phyloP scores from a whole-genome alignment of 2,113 vertebrate genomes.

The Atrichornis clamosus region DNA sequence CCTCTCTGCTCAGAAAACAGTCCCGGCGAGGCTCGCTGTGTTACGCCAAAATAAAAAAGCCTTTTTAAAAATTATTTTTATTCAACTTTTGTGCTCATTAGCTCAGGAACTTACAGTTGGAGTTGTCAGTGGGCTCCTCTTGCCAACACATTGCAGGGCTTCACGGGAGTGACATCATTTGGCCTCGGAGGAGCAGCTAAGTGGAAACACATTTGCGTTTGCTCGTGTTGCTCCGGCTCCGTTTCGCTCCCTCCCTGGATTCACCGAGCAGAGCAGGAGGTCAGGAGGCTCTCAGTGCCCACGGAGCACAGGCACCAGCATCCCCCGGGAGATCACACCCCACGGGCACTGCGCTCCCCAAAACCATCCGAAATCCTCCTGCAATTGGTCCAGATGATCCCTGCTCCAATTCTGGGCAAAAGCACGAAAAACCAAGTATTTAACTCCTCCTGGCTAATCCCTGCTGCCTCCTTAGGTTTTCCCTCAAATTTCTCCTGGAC shows the following conservation, averaged over 20 bases:
- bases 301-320: fast-evolving
- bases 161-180: slow-evolving; percentile 60
- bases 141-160: slow-evolving; percentile 48
- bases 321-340: fast-evolving
- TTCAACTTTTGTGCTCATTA: slow-evolving; percentile 32
- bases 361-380: neutral
- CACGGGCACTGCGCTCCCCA: fast-evolving
- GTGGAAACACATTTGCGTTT: slow-evolving; percentile 55
- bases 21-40: neutral
- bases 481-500: neutral
- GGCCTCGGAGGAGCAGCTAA: slow-evolving; percentile 38
- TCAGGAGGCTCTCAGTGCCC: neutral
- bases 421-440: fast-evolving
- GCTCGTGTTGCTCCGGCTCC: neutral
- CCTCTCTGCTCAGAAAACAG: neutral
- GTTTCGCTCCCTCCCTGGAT: neutral
- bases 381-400: fast-evolving
- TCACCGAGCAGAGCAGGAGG: neutral
- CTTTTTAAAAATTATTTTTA: neutral
- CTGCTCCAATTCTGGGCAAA: neutral
- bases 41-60: neutral
- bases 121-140: slow-evolving; percentile 22
- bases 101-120: slow-evolving; percentile 40
- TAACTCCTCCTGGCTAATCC: neutral
- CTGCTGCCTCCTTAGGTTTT: neutral